Evolutionary conservation across 2,797 vertebrate genomes (phyloP).

Genomic region (Lutjanus campechanus): DNA sequence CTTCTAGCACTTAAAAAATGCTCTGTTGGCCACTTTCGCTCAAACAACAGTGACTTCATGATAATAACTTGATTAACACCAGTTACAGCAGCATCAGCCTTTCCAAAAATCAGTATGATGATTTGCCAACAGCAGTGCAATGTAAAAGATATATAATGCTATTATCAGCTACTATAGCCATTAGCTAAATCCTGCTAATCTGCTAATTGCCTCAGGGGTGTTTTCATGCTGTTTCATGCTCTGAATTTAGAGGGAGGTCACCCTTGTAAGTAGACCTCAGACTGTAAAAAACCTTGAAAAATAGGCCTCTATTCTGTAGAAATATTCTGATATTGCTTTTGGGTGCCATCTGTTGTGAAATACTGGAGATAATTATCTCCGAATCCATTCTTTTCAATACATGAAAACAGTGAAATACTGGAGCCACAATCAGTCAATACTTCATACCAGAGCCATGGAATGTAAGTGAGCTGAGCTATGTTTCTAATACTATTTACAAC

Average conservation of each 20-base stretch:
- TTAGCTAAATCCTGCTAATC: conserved; percentile 40
- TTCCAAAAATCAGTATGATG: conserved; percentile 24
- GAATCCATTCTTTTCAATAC: conserved; percentile 15
- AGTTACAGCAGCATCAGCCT: conserved; percentile 52
- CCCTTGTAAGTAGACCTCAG: neutral
- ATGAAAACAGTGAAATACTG: conserved; percentile 29
- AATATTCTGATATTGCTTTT: conserved; percentile 11
- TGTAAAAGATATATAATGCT: conserved; percentile 37
- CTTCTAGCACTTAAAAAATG: conserved; percentile 17
- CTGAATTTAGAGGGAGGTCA: conserved; percentile 25
- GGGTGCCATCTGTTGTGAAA: conserved; percentile 24
- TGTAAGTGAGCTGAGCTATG: conserved; percentile 2
- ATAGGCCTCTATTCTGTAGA: conserved; percentile 10
- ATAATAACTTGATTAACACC: conserved; percentile 29
- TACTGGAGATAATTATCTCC: conserved; percentile 8
- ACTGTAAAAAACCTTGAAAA: conserved; percentile 10
- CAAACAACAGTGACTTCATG: conserved; percentile 43
- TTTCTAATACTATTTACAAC: conserved; percentile 47
- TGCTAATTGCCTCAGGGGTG: conserved; percentile 7
- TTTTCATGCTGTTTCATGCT: conserved; percentile 36
- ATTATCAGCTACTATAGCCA: conserved; percentile 35
- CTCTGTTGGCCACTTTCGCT: conserved; percentile 15
- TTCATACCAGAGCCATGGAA: conserved; percentile 56
- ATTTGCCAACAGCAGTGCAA: conserved; percentile 36
- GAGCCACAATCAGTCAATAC: conserved; percentile 43